phyloP scores from a whole-genome alignment of 2,888 invertebrate species.

The Strigamia transsilvanica region DNA sequence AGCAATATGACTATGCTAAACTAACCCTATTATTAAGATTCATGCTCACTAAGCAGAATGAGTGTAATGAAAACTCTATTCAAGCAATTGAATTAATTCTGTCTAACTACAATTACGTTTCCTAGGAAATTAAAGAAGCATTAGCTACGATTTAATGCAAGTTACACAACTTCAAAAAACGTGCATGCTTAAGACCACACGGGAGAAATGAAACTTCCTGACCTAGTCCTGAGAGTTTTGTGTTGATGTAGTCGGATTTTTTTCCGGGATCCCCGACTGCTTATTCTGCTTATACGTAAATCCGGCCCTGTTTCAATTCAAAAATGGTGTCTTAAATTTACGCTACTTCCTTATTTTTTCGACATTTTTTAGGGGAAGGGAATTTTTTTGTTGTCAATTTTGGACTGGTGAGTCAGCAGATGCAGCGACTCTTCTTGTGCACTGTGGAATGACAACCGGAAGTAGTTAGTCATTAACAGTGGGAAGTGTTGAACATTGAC shows the following conservation, averaged over 20 bases:
- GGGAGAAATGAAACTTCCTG: too few species aligned
- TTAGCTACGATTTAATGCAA: too few species aligned
- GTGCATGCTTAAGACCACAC: too few species aligned
- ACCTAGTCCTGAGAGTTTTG: too few species aligned
- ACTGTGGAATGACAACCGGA: slow-evolving; percentile 15
- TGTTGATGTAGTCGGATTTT: too few species aligned
- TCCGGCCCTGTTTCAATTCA: too few species aligned
- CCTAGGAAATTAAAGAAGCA: neutral
- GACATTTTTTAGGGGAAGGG: neutral
- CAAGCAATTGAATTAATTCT: neutral
- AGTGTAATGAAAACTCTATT: neutral
- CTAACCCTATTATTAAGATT: neutral
- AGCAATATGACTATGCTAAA: neutral
- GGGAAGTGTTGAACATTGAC: slow-evolving; percentile 31
- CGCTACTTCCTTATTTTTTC: too few species aligned
- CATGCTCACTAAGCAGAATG: neutral
- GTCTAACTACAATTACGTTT: neutral
- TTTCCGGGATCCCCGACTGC: too few species aligned
- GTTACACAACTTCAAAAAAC: too few species aligned
- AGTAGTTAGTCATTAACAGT: slow-evolving; percentile 18
- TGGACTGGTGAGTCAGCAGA: neutral
- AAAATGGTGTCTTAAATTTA: too few species aligned
- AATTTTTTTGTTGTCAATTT: neutral
- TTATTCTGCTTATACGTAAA: too few species aligned
- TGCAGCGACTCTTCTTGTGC: neutral